Percentiles rank a stretch among this genome's conserved stretches.
Evolutionary conservation across 2,888 invertebrate species (phyloP).

Genomic region (Eucera pruinosa): DNA sequence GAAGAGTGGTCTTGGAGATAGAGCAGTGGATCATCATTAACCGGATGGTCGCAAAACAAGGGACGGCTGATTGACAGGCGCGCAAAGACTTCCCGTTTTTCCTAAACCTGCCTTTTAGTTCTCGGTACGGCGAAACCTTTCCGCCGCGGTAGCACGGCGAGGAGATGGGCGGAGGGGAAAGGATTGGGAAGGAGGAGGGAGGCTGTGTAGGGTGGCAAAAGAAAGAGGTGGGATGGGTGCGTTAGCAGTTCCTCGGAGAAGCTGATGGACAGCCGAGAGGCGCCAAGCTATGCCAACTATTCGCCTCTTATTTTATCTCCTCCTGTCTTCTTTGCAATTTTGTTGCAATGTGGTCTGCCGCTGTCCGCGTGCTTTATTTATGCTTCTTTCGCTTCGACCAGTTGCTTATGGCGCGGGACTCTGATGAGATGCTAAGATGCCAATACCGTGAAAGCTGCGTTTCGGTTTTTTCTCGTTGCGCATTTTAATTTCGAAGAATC

Average conservation of each 20-base stretch:
- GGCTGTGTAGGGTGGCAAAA: conserved; percentile 55
- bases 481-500: too few relatives aligned
- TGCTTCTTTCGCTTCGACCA: too few relatives aligned
- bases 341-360: conserved; percentile 27
- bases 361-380: conserved; percentile 43
- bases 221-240: conserved; percentile 60
- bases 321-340: conserved; percentile 49
- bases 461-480: too few relatives aligned
- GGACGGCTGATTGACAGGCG: conserved; percentile 82
- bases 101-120: conserved; percentile 79
- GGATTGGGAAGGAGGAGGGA: conserved; percentile 40
- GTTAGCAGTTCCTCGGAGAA: conserved; percentile 54
- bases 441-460: too few relatives aligned
- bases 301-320: conserved; percentile 76
- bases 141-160: conserved; percentile 59
- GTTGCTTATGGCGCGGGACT: too few relatives aligned
- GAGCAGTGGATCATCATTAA: conserved; percentile 83
- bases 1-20: too few relatives aligned
- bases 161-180: conserved; percentile 60
- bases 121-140: conserved; percentile 78
- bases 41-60: conserved; percentile 79
- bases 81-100: conserved; percentile 82
- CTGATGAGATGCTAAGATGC: too few relatives aligned
- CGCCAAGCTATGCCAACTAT: conserved; percentile 81
- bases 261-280: conserved; percentile 79